Conservation (phyloP, 2,113 vertebrate species). For the Diphyllodes magnificus region DNA sequence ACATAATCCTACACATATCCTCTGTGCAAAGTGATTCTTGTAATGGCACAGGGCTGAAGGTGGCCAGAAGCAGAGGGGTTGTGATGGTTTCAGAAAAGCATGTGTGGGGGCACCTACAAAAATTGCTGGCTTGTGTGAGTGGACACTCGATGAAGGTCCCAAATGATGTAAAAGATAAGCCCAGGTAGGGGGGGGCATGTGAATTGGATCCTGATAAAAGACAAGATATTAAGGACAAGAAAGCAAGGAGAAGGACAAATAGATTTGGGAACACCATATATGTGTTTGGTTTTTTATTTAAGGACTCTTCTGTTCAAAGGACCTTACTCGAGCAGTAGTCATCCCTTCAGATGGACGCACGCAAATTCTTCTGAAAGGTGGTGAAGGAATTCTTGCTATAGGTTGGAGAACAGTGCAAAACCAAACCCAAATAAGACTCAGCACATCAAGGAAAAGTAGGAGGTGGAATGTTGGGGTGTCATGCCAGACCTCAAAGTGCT, state of each 20-base stretch:
- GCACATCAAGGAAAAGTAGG: background rate
- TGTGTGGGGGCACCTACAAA: background rate
- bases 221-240: background rate
- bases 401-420: background rate
- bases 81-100: background rate
- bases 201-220: background rate
- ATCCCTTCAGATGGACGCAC: background rate
- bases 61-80: background rate
- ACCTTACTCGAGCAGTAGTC: background rate
- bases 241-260: background rate
- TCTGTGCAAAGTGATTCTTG: background rate
- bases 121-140: background rate
- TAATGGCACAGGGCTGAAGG: background rate
- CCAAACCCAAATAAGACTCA: background rate
- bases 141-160: background rate
- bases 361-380: background rate
- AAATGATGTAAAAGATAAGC: background rate
- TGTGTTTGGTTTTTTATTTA: background rate
- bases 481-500: background rate
- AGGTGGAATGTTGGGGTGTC: background rate
- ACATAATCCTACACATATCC: background rate
- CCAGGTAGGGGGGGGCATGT: no score
- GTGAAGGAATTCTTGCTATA: background rate
- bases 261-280: background rate
- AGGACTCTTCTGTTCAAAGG: background rate